Conservation (phyloP, 2,797 vertebrate genomes). For the Acrossocheilus fasciatus region DNA sequence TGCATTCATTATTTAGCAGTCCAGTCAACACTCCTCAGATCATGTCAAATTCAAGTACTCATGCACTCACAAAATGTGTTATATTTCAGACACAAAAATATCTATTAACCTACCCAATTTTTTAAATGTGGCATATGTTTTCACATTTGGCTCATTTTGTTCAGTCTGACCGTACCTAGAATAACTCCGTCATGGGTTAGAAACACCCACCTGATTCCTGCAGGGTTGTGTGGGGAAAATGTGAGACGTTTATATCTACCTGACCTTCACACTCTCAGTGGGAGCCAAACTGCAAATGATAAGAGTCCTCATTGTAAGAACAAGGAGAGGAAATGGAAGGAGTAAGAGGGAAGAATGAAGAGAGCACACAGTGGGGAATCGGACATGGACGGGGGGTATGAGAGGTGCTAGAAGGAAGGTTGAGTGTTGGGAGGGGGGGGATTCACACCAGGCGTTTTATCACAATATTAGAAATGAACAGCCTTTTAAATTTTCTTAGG, state of each 20-base stretch:
- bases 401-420: constrained; percentile 8
- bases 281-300: constrained; percentile 48
- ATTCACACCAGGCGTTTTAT: constrained; percentile 36
- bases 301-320: constrained; percentile 42
- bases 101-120: neutral
- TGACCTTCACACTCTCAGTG: constrained; percentile 65
- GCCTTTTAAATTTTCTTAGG: constrained; percentile 35
- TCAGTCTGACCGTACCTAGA: constrained; percentile 18
- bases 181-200: neutral
- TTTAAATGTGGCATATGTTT: neutral
- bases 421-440: neutral
- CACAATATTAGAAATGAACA: constrained; percentile 41
- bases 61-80: neutral
- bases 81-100: neutral
- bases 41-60: neutral
- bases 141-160: neutral
- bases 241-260: constrained; percentile 38
- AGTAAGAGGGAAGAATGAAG: constrained; percentile 2
- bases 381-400: neutral
- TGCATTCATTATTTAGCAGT: neutral
- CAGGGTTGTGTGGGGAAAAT: neutral
- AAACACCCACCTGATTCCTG: constrained; percentile 20
- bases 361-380: constrained; percentile 9
- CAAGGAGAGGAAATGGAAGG: constrained; percentile 30
- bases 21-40: neutral